These are phyloP conservation scores for Labrus mixtus DNA, from an alignment of 2,113 vertebrate species.

Conservation along the genomic window DNA sequence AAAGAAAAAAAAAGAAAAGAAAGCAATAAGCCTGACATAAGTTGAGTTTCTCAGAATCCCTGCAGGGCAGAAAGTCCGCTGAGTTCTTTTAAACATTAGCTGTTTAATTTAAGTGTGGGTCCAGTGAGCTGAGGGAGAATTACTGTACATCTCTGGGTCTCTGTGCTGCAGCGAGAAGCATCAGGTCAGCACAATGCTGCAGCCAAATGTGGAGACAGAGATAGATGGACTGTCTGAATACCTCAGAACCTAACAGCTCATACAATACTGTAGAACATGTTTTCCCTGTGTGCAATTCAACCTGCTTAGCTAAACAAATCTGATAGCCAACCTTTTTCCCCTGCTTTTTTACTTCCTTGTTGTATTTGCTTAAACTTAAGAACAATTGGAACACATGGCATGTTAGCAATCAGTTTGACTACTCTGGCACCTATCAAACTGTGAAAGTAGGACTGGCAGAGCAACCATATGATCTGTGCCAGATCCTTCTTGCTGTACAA, in stretches of 20 bases:
- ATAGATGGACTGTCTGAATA: conserved; percentile 46
- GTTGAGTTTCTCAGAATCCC: conserved; percentile 53
- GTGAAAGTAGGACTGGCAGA: conserved; percentile 76
- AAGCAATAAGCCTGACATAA: conserved; percentile 56
- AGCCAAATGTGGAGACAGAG: conserved; percentile 48
- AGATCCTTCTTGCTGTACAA: conserved; percentile 55
- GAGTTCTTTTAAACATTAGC: conserved; percentile 77
- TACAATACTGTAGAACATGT: conserved; percentile 36
- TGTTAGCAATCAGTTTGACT: conserved; percentile 69
- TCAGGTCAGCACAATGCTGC: conserved; percentile 62
- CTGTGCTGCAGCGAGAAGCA: conserved; percentile 52
- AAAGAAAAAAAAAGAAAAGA: conserved; percentile 34
- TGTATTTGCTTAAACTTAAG: conserved; percentile 56
- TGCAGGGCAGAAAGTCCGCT: conserved; percentile 50
- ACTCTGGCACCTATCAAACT: conserved; percentile 67
- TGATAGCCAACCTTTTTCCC: conserved; percentile 21
- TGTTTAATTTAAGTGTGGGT: conserved; percentile 74
- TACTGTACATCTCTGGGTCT: conserved; percentile 62
- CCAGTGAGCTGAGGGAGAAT: conserved; percentile 68
- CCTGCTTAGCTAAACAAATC: conserved; percentile 63
- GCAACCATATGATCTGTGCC: conserved; percentile 68
- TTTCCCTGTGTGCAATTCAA: conserved; percentile 57
- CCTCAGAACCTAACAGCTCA: conserved; percentile 41
- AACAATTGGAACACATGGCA: conserved; percentile 72
- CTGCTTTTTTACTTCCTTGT: conserved; percentile 23